Evolutionary conservation across 2,888 invertebrate genomes (phyloP), one percentile per base, ranked within the genome.

Genomic region (Protonemura montana): DNA sequence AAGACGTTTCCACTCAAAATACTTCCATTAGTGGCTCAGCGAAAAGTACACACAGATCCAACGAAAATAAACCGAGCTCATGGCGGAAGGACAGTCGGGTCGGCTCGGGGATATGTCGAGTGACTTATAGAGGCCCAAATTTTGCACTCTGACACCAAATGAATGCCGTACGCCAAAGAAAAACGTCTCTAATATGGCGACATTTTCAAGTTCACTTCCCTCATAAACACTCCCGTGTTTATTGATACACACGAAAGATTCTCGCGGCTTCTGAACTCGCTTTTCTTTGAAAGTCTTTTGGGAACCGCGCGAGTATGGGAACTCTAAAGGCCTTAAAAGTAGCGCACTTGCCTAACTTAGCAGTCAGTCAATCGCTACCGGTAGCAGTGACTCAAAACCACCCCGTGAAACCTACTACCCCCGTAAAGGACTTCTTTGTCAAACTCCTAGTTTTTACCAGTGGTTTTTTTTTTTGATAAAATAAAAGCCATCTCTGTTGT

Each of bases 1-100:
- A 86, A 86, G 86, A 82, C 86, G 82, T 86, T 86, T 87, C 86
- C 82, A 85, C 87, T 86, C 87, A 86, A 85, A 87, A 85, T 86
- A 87, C 86, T 86, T 87, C 87, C 87, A 87, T 87, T 87, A 87
- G 87, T 82, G 86, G 85, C 81, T 82, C 35, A 7, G 35, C 13
- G 30, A 29, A 29, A 82, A 30, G 82, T 82, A 82, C 82, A 35
- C 42, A 82, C 82, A 82, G 82, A 21, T 41, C 21, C 5, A 82
- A 82, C 10, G 25, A 82, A 41, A 82, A 35, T 41, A 41, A 41
- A 41, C 41, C 42, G n/a, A 0, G 28, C 82, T 21, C 10, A 25
- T 21, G 21, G 59, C 35, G 10, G 35, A 35, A 35, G 35, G 35
- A 10, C 35, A 35, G 3, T 35, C 35, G 35, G 35, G 35, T 3